Conservation (phyloP, 2,888 invertebrate genomes). For the Synergus japonicus region DNA sequence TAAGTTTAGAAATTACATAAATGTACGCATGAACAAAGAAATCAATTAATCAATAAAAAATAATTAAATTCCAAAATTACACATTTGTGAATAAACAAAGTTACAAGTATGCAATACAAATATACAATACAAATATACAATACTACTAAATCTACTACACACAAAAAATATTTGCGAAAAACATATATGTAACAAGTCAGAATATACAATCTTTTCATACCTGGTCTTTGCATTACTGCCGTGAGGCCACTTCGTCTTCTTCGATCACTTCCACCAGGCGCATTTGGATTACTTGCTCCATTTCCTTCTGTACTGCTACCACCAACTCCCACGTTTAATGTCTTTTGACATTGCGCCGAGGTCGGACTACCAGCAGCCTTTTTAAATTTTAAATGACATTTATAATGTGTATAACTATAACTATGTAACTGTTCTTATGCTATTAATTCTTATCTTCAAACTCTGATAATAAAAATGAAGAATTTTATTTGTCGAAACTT, state of each 20-base stretch:
- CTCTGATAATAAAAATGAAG: not conserved
- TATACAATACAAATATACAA: conserved; percentile 30
- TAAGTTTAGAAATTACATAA: not conserved
- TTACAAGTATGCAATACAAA: conserved; percentile 23
- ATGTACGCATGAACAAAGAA: not conserved
- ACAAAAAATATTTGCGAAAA: not conserved
- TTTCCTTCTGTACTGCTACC: conserved; percentile 70
- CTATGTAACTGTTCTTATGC: not conserved
- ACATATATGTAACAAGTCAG: conserved; percentile 31
- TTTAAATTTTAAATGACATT: conserved; percentile 48
- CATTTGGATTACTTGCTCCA: conserved; percentile 78
- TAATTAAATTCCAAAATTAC: conserved; percentile 13
- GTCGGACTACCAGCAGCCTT: conserved; percentile 77
- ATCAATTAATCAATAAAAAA: conserved; percentile 34
- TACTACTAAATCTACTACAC: conserved; percentile 4
- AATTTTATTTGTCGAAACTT: conserved; percentile 51
- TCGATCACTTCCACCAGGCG: conserved; percentile 80
- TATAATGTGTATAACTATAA: not conserved
- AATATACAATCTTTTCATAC: conserved; percentile 78
- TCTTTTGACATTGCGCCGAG: conserved; percentile 76
- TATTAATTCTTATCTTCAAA: not conserved
- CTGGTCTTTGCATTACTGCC: conserved; percentile 92
- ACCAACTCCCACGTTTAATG: conserved; percentile 67
- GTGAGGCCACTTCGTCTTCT: conserved; percentile 89
- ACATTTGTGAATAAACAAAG: conserved; percentile 41